A percentile compares a stretch with the other conserved stretches of the same genome.
phyloP scores from a whole-genome alignment of 2,113 vertebrate species.

The Mystacornis crossleyi region DNA sequence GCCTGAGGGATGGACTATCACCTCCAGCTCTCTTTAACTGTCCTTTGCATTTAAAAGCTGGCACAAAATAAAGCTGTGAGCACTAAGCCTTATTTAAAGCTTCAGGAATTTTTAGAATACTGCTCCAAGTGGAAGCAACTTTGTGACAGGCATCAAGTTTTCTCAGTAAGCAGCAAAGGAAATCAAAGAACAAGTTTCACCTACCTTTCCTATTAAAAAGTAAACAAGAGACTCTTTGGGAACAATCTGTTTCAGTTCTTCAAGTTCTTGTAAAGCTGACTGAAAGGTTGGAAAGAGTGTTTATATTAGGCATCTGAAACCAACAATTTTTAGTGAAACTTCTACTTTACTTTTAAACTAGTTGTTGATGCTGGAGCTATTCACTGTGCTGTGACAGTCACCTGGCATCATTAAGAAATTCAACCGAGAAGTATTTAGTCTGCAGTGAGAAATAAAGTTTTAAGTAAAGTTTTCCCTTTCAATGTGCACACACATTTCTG shows the following conservation, averaged over 20 bases:
- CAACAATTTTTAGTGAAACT: neutral
- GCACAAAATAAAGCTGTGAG: neutral
- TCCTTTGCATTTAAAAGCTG: neutral
- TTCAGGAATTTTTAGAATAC: neutral
- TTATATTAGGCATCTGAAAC: neutral
- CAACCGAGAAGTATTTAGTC: neutral
- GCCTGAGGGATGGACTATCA: neutral
- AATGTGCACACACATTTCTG: neutral
- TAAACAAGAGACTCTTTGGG: constrained; percentile 99
- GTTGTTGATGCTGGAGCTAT: neutral
- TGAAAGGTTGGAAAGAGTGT: constrained; percentile 50
- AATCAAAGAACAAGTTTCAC: neutral
- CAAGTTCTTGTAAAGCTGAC: constrained; percentile 98
- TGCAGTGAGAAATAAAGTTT: neutral
- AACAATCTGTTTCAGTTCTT: constrained; percentile 98
- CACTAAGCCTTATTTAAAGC: neutral
- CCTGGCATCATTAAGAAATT: neutral
- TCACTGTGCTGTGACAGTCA: neutral
- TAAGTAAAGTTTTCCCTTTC: neutral
- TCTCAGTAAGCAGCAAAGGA: neutral
- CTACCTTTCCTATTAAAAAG: constrained; percentile 99
- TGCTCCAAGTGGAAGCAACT: neutral
- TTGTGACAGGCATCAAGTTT: neutral
- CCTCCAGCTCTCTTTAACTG: neutral
- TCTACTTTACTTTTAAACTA: neutral